Base-by-base conservation (phyloP, 2,113 vertebrate species). In the Corythornis vintsioides region DNA sequence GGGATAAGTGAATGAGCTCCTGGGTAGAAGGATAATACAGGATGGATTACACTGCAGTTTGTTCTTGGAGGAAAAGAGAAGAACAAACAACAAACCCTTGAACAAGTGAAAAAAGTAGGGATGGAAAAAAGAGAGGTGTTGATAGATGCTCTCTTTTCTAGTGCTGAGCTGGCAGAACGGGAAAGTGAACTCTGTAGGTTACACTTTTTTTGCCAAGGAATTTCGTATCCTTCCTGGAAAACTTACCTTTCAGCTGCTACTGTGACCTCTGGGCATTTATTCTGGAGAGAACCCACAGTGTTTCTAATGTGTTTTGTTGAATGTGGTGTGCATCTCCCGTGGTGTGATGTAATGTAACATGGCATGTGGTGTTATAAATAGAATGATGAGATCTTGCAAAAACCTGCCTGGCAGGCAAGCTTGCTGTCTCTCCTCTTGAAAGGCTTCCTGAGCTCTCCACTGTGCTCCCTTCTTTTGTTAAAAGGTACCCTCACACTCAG, bases 311-410 rank as follows among this genome's bases (percentile, higher is more conserved):
- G 0, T 93, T 95, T 89, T 86, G 83, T 95, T 95, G 94, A 89
- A 95, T 71, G 89, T 95, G 89, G 83, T 52, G 73, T 87, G 50
- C 88, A 45, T 97, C 94, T 96, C 76, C 84, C 15, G 14, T 57
- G 38, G 80, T 92, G 92, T 77, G 73, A 91, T 80, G 79, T 92
- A 95, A 97, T 93, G 65, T 88, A 93, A 96, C 45, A 47, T 87
- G 95, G 89, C 92, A 94, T 96, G 86, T 78, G 38, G 61, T 71
- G 92, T 92, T 96, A 97, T 97, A 98, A 97, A 97, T 96, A 98
- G 97, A 96, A 94, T 5, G 24, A 42, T 55, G 82, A 89, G 48
- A 89, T 94, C 88, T 85, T 87, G 95, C 86, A 94, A 86, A 90
- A 95, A 94, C 87, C 81, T 94, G 95, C 97, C 97, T 95, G 72